Conservation (phyloP, 1,140 invertebrate species). For the Camponotus pennsylvanicus region DNA sequence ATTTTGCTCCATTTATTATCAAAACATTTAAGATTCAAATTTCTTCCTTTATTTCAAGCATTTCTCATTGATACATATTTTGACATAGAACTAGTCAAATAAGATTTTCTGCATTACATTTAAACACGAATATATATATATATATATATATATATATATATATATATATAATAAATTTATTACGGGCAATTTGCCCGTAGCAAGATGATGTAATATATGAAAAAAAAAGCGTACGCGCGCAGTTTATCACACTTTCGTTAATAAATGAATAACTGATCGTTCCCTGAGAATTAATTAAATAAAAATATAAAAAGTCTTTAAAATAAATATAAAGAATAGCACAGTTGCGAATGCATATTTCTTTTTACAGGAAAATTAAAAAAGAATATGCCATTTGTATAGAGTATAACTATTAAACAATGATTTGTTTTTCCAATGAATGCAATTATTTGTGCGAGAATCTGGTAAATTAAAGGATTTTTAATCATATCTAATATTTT, state of each 20-base stretch:
- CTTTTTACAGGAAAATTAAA: not conserved
- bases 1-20: not conserved
- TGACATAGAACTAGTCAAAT: not conserved
- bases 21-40: not conserved
- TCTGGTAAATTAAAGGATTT: constrained; percentile 9
- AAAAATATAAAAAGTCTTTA: not conserved
- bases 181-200: not conserved
- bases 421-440: not conserved
- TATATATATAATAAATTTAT: not conserved
- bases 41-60: constrained; percentile 5
- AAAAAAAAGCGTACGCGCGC: no score
- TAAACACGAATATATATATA: not conserved
- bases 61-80: not conserved
- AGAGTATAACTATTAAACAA: constrained; percentile 9
- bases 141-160: no score
- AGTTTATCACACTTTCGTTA: not conserved
- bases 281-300: not conserved
- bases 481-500: not conserved
- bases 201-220: not conserved
- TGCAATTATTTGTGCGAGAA: not conserved
- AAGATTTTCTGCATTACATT: not conserved
- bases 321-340: not conserved
- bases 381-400: not conserved
- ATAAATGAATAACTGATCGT: not conserved
- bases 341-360: not conserved